These are phyloP conservation scores for Poliocrania exsul DNA, from an alignment of 2,797 vertebrate genomes.

Conservation along the genomic window DNA sequence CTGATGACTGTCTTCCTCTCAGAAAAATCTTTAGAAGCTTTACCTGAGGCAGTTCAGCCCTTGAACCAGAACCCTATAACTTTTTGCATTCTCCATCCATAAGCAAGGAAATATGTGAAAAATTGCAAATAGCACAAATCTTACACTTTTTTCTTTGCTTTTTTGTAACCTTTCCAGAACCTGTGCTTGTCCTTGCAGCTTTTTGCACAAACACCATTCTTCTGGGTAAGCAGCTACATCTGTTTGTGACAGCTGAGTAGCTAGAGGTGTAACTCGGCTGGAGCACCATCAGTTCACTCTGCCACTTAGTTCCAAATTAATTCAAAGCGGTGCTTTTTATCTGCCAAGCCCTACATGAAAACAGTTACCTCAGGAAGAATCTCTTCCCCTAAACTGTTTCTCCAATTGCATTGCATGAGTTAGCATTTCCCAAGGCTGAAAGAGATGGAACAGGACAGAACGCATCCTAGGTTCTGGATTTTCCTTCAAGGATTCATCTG, in stretches of 20 bases:
- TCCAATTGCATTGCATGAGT: background rate
- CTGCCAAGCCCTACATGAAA: background rate
- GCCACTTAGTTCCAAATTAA: background rate
- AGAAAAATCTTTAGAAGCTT: background rate
- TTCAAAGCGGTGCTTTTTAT: background rate
- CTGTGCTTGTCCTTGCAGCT: constrained; percentile 15
- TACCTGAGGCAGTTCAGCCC: background rate
- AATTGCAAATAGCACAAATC: constrained; percentile 11
- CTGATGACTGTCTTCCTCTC: background rate
- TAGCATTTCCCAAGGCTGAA: background rate
- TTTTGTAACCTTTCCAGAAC: constrained; percentile 54
- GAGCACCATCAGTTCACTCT: background rate
- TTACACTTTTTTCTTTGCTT: background rate
- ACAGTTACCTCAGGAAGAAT: background rate
- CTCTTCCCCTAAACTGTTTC: background rate
- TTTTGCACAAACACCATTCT: constrained; percentile 38
- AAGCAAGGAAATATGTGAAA: constrained; percentile 51
- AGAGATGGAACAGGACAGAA: background rate
- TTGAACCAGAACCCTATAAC: background rate
- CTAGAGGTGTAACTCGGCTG: background rate
- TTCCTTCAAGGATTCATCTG: background rate
- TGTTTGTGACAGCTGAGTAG: background rate
- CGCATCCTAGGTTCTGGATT: background rate
- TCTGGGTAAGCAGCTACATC: constrained; percentile 40
- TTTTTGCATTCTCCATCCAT: background rate